Base-by-base conservation (phyloP, 2,113 vertebrate species). In the Mus pahari region DNA sequence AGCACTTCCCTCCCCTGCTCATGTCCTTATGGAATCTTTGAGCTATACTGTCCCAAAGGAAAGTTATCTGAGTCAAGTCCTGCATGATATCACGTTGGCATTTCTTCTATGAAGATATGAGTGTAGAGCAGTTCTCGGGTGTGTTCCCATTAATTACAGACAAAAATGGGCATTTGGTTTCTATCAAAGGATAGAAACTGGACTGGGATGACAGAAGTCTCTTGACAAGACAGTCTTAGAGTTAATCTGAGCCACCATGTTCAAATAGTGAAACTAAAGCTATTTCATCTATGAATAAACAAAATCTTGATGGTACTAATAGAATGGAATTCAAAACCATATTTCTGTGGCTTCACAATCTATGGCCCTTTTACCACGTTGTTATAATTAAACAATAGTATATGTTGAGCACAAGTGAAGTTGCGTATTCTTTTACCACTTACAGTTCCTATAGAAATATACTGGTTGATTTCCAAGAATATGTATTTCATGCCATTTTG, bases 201-300 rank as follows among this genome's bases (percentile, higher is more conserved):
- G 5, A 31, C 62, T 84, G 42, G 1, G 26, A 45, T 73, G 62
- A 94, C 53, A 74, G 24, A 14, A n/a, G 50, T 39, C n/a, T 91
- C 11, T 68, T 96, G 60, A 77, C 55, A 26, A 26, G 39, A 4
- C 2, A 86, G 45, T 66, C 26, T 58, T n/a, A 8, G 48, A 74
- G 39, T 89, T 82, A 75, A 89, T 82, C 78, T 82, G 14, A 53
- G 17, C 0, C 50, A 33, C 36, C 42, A 78, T 86, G 71, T 58
- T 91, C 28, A 55, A 86, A 79, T 16, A 94, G 3, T 82, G 7
- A 81, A 93, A 88, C 4, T 45, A 87, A 91, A 90, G 1, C 62
- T 75, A 84, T 60, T 93, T 89, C 26, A 89, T n/a, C 22, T 78
- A 79, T 81, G 42, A 92, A 58, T 64, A 96, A 95, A 81, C 17